Conservation (phyloP, 1,140 invertebrate species). For the Oreohelix idahoensis region DNA sequence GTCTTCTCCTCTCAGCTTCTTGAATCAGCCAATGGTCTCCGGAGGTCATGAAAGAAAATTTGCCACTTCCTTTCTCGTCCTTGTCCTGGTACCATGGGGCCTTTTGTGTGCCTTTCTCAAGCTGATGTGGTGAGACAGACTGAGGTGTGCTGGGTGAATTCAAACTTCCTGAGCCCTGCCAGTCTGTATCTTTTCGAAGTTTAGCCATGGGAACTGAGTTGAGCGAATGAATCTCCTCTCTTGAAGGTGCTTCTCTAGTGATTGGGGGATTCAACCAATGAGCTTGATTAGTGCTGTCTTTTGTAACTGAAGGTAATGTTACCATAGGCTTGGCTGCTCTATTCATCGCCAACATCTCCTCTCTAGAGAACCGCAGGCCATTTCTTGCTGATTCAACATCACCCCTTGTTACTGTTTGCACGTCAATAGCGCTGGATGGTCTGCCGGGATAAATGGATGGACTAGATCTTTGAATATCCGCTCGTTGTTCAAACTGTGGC, state of each 20-base stretch:
- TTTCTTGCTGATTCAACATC: background rate
- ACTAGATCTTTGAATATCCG: conserved; percentile 18
- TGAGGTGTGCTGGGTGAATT: background rate
- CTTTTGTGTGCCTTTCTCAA: background rate
- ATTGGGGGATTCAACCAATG: conserved; percentile 27
- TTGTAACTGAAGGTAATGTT: conserved; percentile 34
- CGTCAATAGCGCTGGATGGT: background rate
- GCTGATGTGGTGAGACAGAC: background rate
- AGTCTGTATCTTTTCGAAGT: conserved; percentile 49
- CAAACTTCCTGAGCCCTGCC: conserved; percentile 41
- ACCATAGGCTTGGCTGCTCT: conserved; percentile 61
- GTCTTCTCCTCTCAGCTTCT: conserved; percentile 88
- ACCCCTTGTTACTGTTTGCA: background rate
- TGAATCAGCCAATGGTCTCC: conserved; percentile 74
- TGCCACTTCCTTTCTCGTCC: background rate
- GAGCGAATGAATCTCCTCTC: conserved; percentile 54
- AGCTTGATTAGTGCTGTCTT: background rate
- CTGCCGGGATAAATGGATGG: background rate
- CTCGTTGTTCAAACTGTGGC: background rate
- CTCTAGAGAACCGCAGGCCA: conserved; percentile 46
- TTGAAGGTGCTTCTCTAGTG: conserved; percentile 47
- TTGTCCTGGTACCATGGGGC: background rate
- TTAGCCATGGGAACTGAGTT: conserved; percentile 64
- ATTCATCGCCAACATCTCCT: conserved; percentile 68
- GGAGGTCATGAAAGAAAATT: background rate